These are phyloP conservation scores for Drosophila yooni DNA, from an alignment of 2,888 invertebrate species.

Conservation along the genomic window DNA sequence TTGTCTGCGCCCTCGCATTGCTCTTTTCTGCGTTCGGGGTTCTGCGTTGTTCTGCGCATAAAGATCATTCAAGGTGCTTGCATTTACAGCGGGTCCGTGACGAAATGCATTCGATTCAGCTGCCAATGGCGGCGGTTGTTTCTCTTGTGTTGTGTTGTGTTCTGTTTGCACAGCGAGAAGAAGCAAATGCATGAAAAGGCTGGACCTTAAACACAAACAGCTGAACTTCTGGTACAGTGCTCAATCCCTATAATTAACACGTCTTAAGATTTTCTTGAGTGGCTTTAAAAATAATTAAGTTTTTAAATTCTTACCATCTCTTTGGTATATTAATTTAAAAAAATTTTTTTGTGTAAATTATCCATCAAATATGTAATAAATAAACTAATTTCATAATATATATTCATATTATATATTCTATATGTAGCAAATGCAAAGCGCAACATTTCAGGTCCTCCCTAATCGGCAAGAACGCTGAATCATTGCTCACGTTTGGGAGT, in stretches of 20 bases:
- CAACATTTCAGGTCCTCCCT: slow-evolving; percentile 35
- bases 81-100: slow-evolving; percentile 50
- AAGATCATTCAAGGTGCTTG: slow-evolving; percentile 55
- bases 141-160: slow-evolving; percentile 1
- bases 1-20: slow-evolving; percentile 14
- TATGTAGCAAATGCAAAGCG: background rate
- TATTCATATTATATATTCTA: background rate
- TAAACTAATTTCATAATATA: background rate
- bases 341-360: background rate
- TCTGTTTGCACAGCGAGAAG: slow-evolving; percentile 23
- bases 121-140: slow-evolving; percentile 32
- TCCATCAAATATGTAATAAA: background rate
- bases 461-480: slow-evolving; percentile 45
- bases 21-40: slow-evolving; percentile 9
- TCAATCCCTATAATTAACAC: background rate
- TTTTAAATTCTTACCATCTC: background rate
- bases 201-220: slow-evolving; percentile 27
- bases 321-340: background rate
- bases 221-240: slow-evolving; percentile 15
- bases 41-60: slow-evolving; percentile 12
- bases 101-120: slow-evolving; percentile 67
- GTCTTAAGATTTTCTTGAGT: background rate
- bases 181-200: slow-evolving; percentile 22
- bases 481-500: slow-evolving; percentile 45
- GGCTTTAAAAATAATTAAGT: background rate